Percentiles rank a stretch among this genome's conserved stretches.
Evolutionary conservation across 2,113 vertebrate species (phyloP).

Genomic region (Triplophysa rosa): DNA sequence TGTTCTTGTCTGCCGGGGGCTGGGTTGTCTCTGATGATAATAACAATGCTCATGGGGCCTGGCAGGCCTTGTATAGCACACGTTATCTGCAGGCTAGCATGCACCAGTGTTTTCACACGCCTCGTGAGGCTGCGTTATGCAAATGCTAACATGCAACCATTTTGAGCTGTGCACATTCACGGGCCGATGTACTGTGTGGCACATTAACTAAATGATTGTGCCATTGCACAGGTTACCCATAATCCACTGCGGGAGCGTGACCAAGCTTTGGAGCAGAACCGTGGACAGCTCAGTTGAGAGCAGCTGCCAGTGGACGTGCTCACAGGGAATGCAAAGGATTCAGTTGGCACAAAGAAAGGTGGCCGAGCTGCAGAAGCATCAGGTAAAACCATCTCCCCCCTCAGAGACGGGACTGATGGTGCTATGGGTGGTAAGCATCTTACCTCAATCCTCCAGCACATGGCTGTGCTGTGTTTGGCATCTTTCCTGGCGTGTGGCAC

Average conservation of each 20-base stretch:
- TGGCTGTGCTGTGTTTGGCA: conserved; percentile 27
- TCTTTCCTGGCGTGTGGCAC: conserved; percentile 21
- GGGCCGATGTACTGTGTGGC: conserved; percentile 51
- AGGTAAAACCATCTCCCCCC: conserved; percentile 42
- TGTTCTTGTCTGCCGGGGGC: conserved; percentile 1
- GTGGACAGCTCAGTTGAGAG: conserved; percentile 39
- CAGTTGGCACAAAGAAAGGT: conserved; percentile 43
- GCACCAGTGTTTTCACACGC: conserved; percentile 36
- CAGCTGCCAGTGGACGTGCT: conserved; percentile 50
- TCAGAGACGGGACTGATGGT: conserved; percentile 41
- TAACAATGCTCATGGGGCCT: conserved; percentile 46
- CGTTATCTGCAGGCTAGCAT: conserved; percentile 53
- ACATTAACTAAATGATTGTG: conserved; percentile 50
- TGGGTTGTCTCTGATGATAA: conserved; percentile 46
- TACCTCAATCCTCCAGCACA: conserved; percentile 45
- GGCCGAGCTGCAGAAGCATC: conserved; percentile 56
- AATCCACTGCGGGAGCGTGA: conserved; percentile 47
- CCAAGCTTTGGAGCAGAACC: conserved; percentile 30
- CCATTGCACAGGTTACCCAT: conserved; percentile 43
- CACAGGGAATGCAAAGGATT: conserved; percentile 58
- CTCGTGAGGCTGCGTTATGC: conserved; percentile 45
- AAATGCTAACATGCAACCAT: conserved; percentile 45
- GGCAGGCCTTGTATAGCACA: conserved; percentile 30
- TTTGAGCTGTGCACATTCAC: conserved; percentile 38
- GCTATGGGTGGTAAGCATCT: conserved; percentile 40